Conservation (phyloP, 2,113 vertebrate species). For the Etheostoma cragini region DNA sequence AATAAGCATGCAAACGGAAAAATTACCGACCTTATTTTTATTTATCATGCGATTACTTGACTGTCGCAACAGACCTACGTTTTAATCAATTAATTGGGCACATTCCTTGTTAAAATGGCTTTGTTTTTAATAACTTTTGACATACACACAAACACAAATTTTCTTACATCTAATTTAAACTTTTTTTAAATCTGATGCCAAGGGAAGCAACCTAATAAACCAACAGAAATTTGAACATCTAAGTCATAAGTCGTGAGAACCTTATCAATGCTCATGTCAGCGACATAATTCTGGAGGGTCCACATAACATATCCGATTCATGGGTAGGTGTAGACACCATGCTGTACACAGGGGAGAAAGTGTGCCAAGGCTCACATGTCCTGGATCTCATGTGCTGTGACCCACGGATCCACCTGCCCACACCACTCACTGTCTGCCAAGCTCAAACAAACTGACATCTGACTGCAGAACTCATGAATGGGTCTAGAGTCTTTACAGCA, state of each 20-base stretch:
- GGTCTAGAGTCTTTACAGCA: constrained; percentile 12
- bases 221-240: constrained; percentile 46
- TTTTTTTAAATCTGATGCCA: constrained; percentile 41
- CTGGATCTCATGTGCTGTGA: constrained; percentile 53
- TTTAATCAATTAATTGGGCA: too few species aligned
- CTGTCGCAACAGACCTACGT: too few species aligned
- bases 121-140: constrained; percentile 4
- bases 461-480: constrained; percentile 36
- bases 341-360: constrained; percentile 78
- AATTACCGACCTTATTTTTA: too few species aligned
- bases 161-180: constrained; percentile 37
- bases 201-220: constrained; percentile 34
- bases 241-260: constrained; percentile 42
- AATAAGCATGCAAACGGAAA: too few species aligned
- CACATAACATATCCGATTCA: constrained; percentile 54
- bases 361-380: constrained; percentile 63
- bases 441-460: constrained; percentile 4
- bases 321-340: constrained; percentile 50
- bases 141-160: neutral
- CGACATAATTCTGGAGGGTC: constrained; percentile 38
- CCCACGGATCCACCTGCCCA: constrained; percentile 61
- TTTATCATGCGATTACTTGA: too few species aligned
- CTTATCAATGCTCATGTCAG: constrained; percentile 34
- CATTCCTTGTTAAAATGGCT: too few species aligned
- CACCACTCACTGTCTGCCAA: constrained; percentile 52